Conservation (phyloP, 2,888 invertebrate genomes). For the Cancer borealis region DNA sequence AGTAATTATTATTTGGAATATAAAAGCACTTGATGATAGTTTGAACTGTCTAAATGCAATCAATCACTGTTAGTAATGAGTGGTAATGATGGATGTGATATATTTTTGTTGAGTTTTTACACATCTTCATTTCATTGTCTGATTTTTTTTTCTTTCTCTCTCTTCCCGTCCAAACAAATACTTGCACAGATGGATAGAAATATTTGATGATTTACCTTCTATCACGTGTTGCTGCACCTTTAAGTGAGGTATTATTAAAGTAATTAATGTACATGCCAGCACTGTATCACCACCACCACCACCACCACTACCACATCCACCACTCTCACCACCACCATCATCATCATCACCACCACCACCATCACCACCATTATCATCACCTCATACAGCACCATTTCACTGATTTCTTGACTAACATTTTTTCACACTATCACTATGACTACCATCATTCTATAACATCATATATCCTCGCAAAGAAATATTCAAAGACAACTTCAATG, state of each 20-base stretch:
- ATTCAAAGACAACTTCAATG: no score
- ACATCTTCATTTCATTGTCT: not conserved
- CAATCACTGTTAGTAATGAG: not conserved
- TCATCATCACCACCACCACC: not conserved
- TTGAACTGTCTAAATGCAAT: slow-evolving; percentile 28
- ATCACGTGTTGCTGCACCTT: not conserved
- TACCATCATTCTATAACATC: not conserved
- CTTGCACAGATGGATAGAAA: not conserved
- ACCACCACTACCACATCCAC: not conserved
- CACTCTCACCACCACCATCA: not conserved
- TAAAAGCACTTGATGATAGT: slow-evolving; percentile 23
- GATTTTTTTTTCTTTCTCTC: not conserved
- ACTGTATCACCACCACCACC: not conserved
- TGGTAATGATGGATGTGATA: not conserved
- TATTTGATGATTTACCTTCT: not conserved
- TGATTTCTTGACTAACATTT: not conserved
- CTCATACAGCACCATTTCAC: not conserved
- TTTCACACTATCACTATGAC: not conserved
- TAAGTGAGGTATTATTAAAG: not conserved
- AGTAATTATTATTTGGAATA: slow-evolving; percentile 3
- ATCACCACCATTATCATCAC: not conserved
- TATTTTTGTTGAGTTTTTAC: not conserved
- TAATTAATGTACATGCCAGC: not conserved
- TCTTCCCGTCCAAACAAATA: not conserved
- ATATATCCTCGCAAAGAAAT: no score